Evolutionary conservation across 2,797 vertebrate genomes (phyloP).

Genomic region (Scomberomorus guttatus): DNA sequence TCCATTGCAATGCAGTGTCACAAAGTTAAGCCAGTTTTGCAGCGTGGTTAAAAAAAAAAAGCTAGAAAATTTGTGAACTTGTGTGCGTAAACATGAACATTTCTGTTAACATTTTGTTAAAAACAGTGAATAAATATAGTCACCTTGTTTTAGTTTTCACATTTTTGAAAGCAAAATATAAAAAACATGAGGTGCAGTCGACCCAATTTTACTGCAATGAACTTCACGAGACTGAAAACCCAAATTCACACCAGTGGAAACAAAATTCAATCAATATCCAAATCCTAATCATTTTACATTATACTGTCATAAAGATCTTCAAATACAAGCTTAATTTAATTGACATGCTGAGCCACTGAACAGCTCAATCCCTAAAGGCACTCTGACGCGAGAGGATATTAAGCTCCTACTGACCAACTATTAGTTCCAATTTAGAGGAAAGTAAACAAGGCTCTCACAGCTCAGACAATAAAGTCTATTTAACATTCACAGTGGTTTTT

Average conservation of each 20-base stretch:
- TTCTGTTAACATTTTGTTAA: neutral
- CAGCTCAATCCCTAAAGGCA: conserved; percentile 21
- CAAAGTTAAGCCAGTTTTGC: neutral
- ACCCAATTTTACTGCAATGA: neutral
- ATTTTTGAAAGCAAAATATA: neutral
- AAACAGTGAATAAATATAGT: neutral
- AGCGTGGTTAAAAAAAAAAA: neutral
- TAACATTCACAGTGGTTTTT: conserved; percentile 74
- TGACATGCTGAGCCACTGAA: neutral
- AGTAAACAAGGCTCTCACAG: conserved; percentile 64
- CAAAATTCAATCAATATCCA: too few relatives aligned
- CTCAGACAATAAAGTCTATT: conserved; percentile 72
- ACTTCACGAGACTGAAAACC: neutral
- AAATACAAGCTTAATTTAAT: conserved; percentile 2
- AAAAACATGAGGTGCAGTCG: neutral
- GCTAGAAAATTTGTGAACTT: neutral
- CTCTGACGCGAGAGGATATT: conserved; percentile 41
- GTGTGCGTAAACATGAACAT: neutral
- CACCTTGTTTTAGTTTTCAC: neutral
- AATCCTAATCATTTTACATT: neutral
- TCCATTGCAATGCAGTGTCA: neutral
- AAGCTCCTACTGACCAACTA: conserved; percentile 27
- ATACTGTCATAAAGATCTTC: neutral
- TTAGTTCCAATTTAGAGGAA: conserved; percentile 61
- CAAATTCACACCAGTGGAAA: neutral